Evolutionary conservation across 2,797 vertebrate genomes (phyloP).

Genomic region (Okamejei kenojei): DNA sequence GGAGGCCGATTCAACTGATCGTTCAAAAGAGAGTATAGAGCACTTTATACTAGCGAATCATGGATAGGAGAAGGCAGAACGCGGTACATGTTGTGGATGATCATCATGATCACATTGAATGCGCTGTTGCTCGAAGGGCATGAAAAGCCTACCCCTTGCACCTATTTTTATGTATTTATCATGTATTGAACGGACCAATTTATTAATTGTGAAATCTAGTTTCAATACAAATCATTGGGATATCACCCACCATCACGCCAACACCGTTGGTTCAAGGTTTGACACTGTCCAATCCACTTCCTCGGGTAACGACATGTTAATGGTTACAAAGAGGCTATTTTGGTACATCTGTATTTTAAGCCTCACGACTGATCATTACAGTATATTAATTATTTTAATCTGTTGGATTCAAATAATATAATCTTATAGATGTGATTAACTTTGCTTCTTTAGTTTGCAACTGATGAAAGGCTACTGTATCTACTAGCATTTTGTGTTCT

Average conservation of each 20-base stretch:
- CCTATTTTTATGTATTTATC: too few relatives aligned
- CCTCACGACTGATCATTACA: too few relatives aligned
- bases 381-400: neutral
- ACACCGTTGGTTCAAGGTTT: neutral
- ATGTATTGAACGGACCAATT: neutral
- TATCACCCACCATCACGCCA: neutral
- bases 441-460: neutral
- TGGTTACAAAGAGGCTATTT: neutral
- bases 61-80: too few relatives aligned
- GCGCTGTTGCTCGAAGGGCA: too few relatives aligned
- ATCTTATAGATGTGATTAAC: neutral
- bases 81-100: too few relatives aligned
- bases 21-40: too few relatives aligned
- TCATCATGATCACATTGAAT: too few relatives aligned
- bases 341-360: neutral
- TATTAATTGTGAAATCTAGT: neutral
- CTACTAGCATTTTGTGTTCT: neutral
- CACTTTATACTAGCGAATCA: too few relatives aligned
- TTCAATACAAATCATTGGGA: neutral
- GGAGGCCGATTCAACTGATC: too few relatives aligned
- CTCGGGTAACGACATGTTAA: neutral
- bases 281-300: neutral
- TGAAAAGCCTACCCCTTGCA: too few relatives aligned
- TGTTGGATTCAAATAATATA: neutral
- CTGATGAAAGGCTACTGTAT: neutral